Percentiles rank a stretch among this genome's conserved stretches.
Evolutionary conservation across 2,113 vertebrate species (phyloP).

Genomic region (Ammodytes dubius): DNA sequence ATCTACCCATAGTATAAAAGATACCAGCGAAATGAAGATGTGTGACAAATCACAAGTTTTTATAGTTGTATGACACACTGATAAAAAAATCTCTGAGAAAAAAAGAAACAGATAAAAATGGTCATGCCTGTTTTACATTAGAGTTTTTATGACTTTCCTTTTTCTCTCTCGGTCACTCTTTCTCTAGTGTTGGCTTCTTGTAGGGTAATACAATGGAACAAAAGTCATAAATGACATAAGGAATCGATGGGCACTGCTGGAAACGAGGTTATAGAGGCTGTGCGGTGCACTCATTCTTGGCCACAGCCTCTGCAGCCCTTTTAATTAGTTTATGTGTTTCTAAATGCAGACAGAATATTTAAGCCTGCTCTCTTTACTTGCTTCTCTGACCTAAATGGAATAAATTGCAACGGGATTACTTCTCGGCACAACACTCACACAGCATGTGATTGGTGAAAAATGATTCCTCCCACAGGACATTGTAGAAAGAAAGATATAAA

Average conservation of each 20-base stretch:
- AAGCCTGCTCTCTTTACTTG: slow-evolving; percentile 64
- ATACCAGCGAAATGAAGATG: not conserved
- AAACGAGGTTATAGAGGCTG: slow-evolving; percentile 61
- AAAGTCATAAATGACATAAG: slow-evolving; percentile 37
- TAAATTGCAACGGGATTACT: slow-evolving; percentile 80
- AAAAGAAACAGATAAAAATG: not conserved
- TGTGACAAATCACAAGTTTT: slow-evolving; percentile 25
- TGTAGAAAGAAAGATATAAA: slow-evolving; percentile 36
- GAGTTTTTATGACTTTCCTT: slow-evolving; percentile 14
- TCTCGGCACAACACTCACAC: slow-evolving; percentile 62
- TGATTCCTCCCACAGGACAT: slow-evolving; percentile 50
- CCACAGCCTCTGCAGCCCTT: slow-evolving; percentile 60
- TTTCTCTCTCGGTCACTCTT: slow-evolving; percentile 12
- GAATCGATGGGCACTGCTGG: slow-evolving; percentile 55
- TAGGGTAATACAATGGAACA: slow-evolving; percentile 42
- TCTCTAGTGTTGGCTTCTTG: slow-evolving; percentile 21
- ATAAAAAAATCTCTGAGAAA: slow-evolving; percentile 26
- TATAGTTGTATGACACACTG: slow-evolving; percentile 26
- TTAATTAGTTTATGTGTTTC: slow-evolving; percentile 81
- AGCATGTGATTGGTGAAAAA: slow-evolving; percentile 62
- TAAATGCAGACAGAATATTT: slow-evolving; percentile 76
- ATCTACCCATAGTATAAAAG: not conserved
- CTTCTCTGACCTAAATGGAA: slow-evolving; percentile 79
- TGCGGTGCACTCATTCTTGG: slow-evolving; percentile 59
- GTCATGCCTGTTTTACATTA: slow-evolving; percentile 36